These are phyloP conservation scores for Empis livida DNA, from an alignment of 2,888 invertebrate species.

Conservation along the genomic window DNA sequence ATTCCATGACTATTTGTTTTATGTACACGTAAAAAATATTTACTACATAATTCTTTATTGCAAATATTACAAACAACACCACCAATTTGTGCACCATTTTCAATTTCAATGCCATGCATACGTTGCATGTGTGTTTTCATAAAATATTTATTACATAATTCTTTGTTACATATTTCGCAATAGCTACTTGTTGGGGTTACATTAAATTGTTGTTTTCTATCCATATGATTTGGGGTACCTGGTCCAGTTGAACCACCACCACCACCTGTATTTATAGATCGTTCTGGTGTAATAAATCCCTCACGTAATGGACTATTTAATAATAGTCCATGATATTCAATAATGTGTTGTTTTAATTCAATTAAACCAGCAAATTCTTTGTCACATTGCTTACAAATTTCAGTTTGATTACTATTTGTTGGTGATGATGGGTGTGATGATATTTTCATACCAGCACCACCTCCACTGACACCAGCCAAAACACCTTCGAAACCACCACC, in stretches of 20 bases:
- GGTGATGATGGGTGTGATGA: conserved; percentile 13
- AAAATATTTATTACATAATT: conserved; percentile 98
- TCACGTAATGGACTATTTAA: conserved; percentile 30
- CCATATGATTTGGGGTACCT: conserved; percentile 16
- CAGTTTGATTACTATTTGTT: conserved; percentile 10
- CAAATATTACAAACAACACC: conserved; percentile 95
- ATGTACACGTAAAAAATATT: conserved; percentile 93
- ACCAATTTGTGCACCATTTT: conserved; percentile 82
- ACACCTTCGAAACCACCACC: neutral
- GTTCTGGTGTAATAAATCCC: conserved; percentile 39
- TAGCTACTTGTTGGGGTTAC: conserved; percentile 68
- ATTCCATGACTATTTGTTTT: conserved; percentile 97
- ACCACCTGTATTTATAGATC: conserved; percentile 24
- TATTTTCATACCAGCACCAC: conserved; percentile 3
- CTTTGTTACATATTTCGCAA: conserved; percentile 97
- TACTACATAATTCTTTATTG: conserved; percentile 95
- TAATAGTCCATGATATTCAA: conserved; percentile 48
- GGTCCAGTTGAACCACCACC: conserved; percentile 12
- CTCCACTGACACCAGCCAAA: too few relatives aligned
- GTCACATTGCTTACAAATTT: conserved; percentile 33
- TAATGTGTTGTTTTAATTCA: conserved; percentile 56
- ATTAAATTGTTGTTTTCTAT: conserved; percentile 43
- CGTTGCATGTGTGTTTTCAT: conserved; percentile 99
- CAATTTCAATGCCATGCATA: conserved; percentile 93
- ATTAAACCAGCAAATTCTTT: conserved; percentile 50